Evolutionary conservation across 37 sponge, comb jelly and placozoan genomes (phyloP), one percentile per base, ranked within the genome.

Genomic region (Tethya wilhelma): DNA sequence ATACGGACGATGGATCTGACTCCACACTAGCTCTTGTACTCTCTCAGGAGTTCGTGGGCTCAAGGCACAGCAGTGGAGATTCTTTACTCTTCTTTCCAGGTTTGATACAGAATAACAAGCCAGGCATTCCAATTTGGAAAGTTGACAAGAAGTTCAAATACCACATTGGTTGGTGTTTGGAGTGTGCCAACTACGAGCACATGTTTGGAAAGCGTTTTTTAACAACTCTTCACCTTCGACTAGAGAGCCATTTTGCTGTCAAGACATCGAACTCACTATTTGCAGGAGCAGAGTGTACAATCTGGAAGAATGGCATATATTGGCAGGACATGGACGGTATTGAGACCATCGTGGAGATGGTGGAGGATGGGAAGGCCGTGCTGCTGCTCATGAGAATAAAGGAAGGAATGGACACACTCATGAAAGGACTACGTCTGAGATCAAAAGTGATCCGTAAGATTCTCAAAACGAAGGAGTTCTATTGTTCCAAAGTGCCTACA

Each of bases 51-150:
- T n/a, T n/a, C n/a, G n/a, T n/a, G n/a, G n/a, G n/a, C n/a, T n/a
- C n/a, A n/a, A n/a, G n/a, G n/a, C n/a, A n/a, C n/a, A n/a, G n/a
- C n/a, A n/a, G n/a, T n/a, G n/a, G n/a, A n/a, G n/a, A n/a, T n/a
- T n/a, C n/a, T n/a, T n/a, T n/a, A 59, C 45, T 75, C 32, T 85
- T 85, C 62, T 78, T 85, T 37, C 86, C 86, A 34, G 69, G 78
- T 53, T 59, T 85, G 7, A 43, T 85, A 0, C 34, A 36, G 28
- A 11, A 38, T 14, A 71, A 69, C 4, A 46, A 67, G 49, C 86
- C 86, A 3, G 40, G 39, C 38, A 53, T 62, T 20, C 36, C 1
- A 25, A 60, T 85, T 31, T 85, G 86, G 86, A 36, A 0, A 2
- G 14, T 20, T 0, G 78, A 70, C 43, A 49, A 71, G 7, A 26